phyloP scores from a whole-genome alignment of 2,797 vertebrate genomes.

The Heliangelus exortis region DNA sequence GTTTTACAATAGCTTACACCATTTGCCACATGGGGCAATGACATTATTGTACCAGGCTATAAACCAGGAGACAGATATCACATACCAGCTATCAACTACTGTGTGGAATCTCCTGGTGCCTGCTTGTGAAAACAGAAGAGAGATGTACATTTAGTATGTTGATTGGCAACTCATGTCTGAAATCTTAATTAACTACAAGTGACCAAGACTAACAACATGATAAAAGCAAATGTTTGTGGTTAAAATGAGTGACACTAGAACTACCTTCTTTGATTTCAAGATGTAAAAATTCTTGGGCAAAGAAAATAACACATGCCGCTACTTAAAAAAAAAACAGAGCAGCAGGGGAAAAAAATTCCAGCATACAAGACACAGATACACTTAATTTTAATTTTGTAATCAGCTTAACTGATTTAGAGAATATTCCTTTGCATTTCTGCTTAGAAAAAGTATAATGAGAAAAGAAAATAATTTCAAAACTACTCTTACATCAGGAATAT shows the following conservation, averaged over 20 bases:
- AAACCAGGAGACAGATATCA: constrained; percentile 79
- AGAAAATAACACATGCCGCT: neutral
- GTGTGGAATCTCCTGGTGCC: constrained; percentile 61
- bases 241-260: constrained; percentile 47
- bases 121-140: constrained; percentile 63
- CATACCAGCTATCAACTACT: constrained; percentile 73
- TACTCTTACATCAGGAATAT: neutral
- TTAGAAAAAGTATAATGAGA: neutral
- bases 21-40: constrained; percentile 85
- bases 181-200: constrained; percentile 74
- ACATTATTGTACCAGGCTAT: constrained; percentile 82
- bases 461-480: constrained; percentile 18
- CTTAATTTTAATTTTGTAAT: constrained; percentile 37
- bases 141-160: constrained; percentile 60
- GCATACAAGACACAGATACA: constrained; percentile 4
- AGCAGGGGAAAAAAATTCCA: neutral
- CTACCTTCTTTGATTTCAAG: constrained; percentile 9
- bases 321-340: neutral
- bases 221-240: constrained; percentile 15
- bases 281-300: neutral
- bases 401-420: constrained; percentile 10
- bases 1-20: constrained; percentile 85
- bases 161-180: constrained; percentile 67
- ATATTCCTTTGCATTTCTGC: neutral
- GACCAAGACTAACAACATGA: constrained; percentile 48